phyloP scores from a whole-genome alignment of 2,888 invertebrate species.

The Drosophila stalkeri region DNA sequence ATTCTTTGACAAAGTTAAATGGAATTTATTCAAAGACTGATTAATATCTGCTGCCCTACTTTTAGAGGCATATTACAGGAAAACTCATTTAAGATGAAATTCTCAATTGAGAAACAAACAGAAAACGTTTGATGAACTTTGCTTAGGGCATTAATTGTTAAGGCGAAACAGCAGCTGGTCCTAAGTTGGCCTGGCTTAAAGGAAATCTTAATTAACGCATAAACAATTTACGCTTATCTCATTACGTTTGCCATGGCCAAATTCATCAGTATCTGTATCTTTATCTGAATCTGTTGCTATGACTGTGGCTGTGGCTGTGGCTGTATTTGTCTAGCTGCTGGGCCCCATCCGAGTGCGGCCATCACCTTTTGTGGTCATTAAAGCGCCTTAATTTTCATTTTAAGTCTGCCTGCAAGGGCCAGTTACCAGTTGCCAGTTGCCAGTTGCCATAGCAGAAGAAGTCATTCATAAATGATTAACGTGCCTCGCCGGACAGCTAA shows the following conservation, averaged over 20 bases:
- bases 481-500: conserved; percentile 33
- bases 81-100: neutral
- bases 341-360: conserved; percentile 29
- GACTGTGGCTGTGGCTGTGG: neutral
- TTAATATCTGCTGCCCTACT: neutral
- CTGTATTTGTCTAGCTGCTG: conserved; percentile 22
- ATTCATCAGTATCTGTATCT: conserved; percentile 17
- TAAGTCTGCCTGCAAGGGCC: conserved; percentile 29
- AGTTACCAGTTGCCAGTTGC: conserved; percentile 15
- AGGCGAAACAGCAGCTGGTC: conserved; percentile 32
- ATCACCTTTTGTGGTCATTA: conserved; percentile 66
- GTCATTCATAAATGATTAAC: conserved; percentile 77
- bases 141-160: conserved; percentile 18
- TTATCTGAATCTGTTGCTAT: conserved; percentile 15
- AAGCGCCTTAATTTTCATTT: conserved; percentile 61
- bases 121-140: conserved; percentile 22
- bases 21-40: neutral
- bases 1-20: neutral
- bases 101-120: conserved; percentile 3
- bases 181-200: conserved; percentile 42
- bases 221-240: conserved; percentile 69
- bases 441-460: conserved; percentile 22
- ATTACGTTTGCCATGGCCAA: conserved; percentile 47
- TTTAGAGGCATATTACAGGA: neutral
- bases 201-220: conserved; percentile 74